Evolutionary conservation across 2,113 vertebrate species (phyloP), one percentile per base, ranked within the genome.

Genomic region (Herpetotheres cachinnans): DNA sequence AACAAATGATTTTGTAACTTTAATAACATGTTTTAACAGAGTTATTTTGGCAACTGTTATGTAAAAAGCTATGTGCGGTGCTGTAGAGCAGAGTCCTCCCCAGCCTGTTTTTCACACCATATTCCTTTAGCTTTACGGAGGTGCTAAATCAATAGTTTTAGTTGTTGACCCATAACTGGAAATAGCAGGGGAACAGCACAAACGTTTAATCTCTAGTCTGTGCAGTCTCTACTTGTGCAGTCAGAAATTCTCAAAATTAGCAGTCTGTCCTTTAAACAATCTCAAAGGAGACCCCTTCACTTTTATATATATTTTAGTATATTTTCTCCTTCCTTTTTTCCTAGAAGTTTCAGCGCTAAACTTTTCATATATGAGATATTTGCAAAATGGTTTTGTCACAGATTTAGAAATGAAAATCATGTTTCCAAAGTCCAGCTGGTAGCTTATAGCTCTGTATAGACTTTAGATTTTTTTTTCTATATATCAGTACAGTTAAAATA

Each of bases 81-180:
- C 77, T 84, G 52, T 82, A 90, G 55, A 78, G 72, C 59, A 70
- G 49, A 83, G 69, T 67, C 36, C 52, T 44, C 42, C 40, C 29
- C 67, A 67, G 54, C 63, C 59, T 93, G 50, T 71, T 91, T 74
- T 47, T 71, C 1, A 0, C 46, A 86, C 58, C 55, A 34, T 88
- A 36, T 67, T 80, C 55, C 78, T 86, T 83, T 62, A 66, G 40
- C 22, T 90, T 86, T 62, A 42, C 89, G 80, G 82, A 83, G 38
- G n/a, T 94, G 76, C 86, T 92, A 89, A 90, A 89, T 92, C 86
- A 86, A 7, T 80, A 38, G 72, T 69, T 93, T 70, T 58, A 83
- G 66, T 77, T 9, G 2, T 86, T 95, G 93, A 86, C 83, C 89
- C 15, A 2, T 73, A 82, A 74, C 71, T 95, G 86, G 52, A 95